Conservation (phyloP, 2,113 vertebrate species). For the Podocnemis expansa region DNA sequence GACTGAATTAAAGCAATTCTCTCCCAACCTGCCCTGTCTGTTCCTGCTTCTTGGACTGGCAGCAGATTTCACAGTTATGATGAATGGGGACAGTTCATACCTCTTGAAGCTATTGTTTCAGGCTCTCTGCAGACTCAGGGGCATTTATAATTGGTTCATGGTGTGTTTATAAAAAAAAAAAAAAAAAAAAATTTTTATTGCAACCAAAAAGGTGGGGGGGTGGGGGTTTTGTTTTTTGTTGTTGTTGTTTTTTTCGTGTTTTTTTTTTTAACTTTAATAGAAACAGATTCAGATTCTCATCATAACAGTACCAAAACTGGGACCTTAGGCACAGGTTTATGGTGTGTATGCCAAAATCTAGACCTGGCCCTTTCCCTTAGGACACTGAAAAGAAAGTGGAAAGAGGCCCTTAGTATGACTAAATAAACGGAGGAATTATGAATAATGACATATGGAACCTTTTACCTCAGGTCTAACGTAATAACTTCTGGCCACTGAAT, state of each 20-base stretch:
- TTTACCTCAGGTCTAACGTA: background rate
- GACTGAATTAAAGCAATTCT: background rate
- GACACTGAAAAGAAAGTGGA: accelerated
- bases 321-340: background rate
- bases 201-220: background rate
- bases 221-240: no score
- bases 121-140: background rate
- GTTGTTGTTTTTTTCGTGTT: no score
- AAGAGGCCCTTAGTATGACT: background rate
- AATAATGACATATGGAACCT: background rate
- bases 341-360: background rate
- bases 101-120: background rate
- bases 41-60: background rate
- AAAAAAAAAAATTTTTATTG: no score
- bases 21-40: accelerated
- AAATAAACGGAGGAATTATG: background rate
- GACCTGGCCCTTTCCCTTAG: background rate
- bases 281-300: background rate
- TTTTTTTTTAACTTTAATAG: background rate
- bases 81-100: background rate
- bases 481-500: background rate
- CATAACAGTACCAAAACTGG: background rate
- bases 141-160: background rate
- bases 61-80: background rate
- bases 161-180: no score